Base-by-base conservation (phyloP, 2,113 vertebrate genomes). In the Pelmatolapia mariae region DNA sequence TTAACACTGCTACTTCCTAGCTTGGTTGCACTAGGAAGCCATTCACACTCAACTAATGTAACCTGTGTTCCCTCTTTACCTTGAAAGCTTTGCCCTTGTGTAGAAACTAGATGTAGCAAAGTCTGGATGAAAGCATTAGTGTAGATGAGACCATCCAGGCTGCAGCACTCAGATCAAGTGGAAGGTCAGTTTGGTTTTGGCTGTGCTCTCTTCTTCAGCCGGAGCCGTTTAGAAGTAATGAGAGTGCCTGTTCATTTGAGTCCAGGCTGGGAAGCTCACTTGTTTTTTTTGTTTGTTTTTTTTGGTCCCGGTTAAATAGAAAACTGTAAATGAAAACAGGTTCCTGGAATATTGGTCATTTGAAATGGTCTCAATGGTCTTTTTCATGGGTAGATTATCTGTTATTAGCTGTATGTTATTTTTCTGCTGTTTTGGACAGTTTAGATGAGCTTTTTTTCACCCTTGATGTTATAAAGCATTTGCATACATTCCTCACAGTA, bases 41-140 rank as follows among this genome's bases (percentile, higher is more conserved):
- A 80, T 79, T 57, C 71, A 84, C 31, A 15, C 73, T 81, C 78
- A 33, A 38, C 84, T 86, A 92, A 92, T 86, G 81, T 66, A 91
- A 88, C 85, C 86, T 52, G 10, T 90, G 76, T 87, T 85, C 84
- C 81, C 90, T 89, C 90, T 91, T 90, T 87, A 85, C 90, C 87
- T 79, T 89, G 83, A 94, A 94, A 95, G 94, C 91, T 83, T 83
- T 86, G 92, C 86, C 94, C 93, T 93, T 93, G 87, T 87, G 43
- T 18, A 43, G 71, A 87, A 89, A 91, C 84, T 85, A 47, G 53
- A 33, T 29, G 73, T 26, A 54, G 86, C 31, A 83, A 73, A 80
- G 80, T 92, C 83, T 83, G 66, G 76, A 84, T 86, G 76, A 86
- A 94, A 88, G 83, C 92, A 92, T 94, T 92, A 92, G 80, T 3